A percentile compares a stretch with the other conserved stretches of the same genome.
These are phyloP conservation scores for Creontiades dilutus DNA, from an alignment of 2,888 invertebrate genomes.

Conservation along the genomic window DNA sequence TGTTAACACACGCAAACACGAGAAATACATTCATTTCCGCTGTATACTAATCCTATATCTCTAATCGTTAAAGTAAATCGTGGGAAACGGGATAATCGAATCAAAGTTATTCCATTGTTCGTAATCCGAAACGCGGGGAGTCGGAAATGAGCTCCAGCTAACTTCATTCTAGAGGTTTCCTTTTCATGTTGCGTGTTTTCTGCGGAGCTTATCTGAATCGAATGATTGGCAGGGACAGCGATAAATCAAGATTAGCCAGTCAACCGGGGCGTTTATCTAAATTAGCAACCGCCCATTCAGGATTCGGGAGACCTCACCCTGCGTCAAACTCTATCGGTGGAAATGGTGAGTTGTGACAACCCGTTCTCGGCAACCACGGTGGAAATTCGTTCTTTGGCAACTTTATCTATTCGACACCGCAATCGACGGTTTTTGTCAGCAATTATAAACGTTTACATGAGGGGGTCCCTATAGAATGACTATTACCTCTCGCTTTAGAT, in stretches of 20 bases:
- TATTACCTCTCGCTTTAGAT: no score
- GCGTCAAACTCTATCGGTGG: constrained; percentile 5
- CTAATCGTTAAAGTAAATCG: background rate
- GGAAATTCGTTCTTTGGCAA: background rate
- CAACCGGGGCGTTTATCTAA: constrained; percentile 60
- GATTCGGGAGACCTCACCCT: constrained; percentile 48
- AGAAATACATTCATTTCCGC: no score
- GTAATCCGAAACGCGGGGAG: background rate
- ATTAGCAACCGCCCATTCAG: constrained; percentile 52
- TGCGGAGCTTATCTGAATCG: constrained; percentile 33
- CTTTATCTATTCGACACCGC: background rate
- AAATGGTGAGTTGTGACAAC: background rate
- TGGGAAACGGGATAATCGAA: background rate
- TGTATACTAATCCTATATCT: background rate
- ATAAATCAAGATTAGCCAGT: constrained; percentile 57
- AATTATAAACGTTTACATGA: background rate
- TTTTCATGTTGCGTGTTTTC: constrained; percentile 44
- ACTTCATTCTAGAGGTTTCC: background rate
- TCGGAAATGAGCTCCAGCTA: background rate
- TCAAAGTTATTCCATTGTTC: constrained; percentile 2
- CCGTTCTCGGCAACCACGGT: background rate
- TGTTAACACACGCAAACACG: no score
- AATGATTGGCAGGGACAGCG: constrained; percentile 51
- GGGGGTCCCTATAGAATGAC: no score
- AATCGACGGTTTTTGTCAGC: background rate